Base-by-base conservation (phyloP, 2,888 invertebrate species). In the Oscheius myriophilus region DNA sequence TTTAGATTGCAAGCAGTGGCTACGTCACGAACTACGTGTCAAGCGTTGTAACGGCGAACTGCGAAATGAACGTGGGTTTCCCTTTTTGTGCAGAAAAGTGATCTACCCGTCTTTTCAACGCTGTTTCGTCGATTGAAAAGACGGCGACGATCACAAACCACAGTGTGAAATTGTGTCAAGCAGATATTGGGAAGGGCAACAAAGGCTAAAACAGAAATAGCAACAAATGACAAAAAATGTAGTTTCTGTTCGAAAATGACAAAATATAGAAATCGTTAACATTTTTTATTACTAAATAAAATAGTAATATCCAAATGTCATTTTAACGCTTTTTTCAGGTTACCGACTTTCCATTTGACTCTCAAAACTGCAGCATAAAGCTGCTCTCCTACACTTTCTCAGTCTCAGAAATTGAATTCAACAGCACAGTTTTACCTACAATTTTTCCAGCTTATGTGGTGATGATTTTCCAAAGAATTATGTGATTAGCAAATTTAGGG, bases 271-370 rank as follows among this genome's bases (percentile, higher is more conserved):
- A n/a, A n/a, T n/a, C n/a, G n/a, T n/a, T n/a, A n/a, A n/a, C n/a
- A n/a, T n/a, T n/a, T n/a, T n/a, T n/a, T n/a, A n/a, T n/a, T n/a
- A n/a, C n/a, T n/a, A n/a, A n/a, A n/a, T n/a, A n/a, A n/a, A n/a
- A n/a, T n/a, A n/a, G n/a, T n/a, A n/a, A n/a, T n/a, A n/a, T n/a
- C n/a, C n/a, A n/a, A 16, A 18, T 41, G n/a, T 0, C 45, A 65
- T 14, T 12, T 43, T 33, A 23, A 23, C 51, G 18, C 23, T n/a
- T 33, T 21, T 55, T 54, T 41, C 45, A 65, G 65, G 46, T 65
- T 4, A 54, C 14, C 11, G 49, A 65, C 39, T 65, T 65, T 33
- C 65, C 65, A 25, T 65, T 55, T 33, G 65, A 65, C 23, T 23
- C 14, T 54, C 65, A 65, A 33, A 55, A 45, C 26, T 65, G 65